Conservation (phyloP, 2,113 vertebrate species). For the Serinus canaria region DNA sequence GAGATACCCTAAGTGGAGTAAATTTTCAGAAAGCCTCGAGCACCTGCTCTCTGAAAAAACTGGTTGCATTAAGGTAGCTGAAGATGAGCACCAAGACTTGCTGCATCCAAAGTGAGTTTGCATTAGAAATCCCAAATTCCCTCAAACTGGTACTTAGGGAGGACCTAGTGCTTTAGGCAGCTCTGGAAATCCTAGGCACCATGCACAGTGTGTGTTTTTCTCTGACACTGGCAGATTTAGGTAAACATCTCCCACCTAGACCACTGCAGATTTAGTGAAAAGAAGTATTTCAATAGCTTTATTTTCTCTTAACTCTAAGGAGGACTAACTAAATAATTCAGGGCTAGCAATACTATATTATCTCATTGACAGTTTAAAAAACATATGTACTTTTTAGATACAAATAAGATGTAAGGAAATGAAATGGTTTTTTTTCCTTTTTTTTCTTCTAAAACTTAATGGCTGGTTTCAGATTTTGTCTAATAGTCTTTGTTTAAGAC, state of each 20-base stretch:
- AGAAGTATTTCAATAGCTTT: conserved; percentile 1
- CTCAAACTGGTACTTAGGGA: not conserved
- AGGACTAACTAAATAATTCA: conserved; percentile 1
- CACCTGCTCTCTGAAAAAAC: conserved; percentile 35
- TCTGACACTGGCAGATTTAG: conserved; percentile 44
- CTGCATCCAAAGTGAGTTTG: conserved; percentile 38
- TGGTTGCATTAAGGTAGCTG: conserved; percentile 40
- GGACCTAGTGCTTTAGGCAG: conserved; percentile 13
- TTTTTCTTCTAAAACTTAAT: not conserved
- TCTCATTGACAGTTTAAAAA: not conserved
- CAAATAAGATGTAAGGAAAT: conserved; percentile 7
- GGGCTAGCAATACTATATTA: not conserved
- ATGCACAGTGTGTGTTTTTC: not conserved
- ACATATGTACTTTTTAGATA: not conserved
- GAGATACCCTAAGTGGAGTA: conserved; percentile 20
- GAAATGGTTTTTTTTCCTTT: not conserved
- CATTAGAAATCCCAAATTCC: conserved; percentile 22
- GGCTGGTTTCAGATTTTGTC: conserved; percentile 25
- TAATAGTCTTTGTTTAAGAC: conserved; percentile 3
- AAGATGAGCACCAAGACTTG: conserved; percentile 54
- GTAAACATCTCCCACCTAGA: conserved; percentile 44
- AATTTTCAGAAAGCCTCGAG: conserved; percentile 43
- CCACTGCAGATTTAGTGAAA: conserved; percentile 53
- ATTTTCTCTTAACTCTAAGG: not conserved
- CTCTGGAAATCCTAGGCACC: conserved; percentile 51